phyloP scores from a whole-genome alignment of 2,113 vertebrate species.

The Nerophis lumbriciformis region DNA sequence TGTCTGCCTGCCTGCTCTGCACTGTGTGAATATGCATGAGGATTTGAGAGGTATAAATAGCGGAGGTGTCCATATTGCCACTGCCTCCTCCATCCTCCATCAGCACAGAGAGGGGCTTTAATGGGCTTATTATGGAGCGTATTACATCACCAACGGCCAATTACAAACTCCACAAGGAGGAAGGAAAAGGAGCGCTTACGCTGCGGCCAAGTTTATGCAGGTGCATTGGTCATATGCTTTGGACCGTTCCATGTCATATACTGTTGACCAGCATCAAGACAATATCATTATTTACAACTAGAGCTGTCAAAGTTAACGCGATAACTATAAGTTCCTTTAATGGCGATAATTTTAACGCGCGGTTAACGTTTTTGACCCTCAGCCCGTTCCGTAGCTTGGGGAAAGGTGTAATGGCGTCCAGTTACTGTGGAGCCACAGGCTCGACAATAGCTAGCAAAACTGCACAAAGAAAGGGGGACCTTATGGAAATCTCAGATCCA shows the following conservation, averaged over 20 bases:
- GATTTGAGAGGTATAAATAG: conserved; percentile 82
- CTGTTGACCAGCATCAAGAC: background rate
- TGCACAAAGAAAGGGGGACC: no score
- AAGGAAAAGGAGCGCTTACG: conserved; percentile 48
- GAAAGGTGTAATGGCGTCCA: no score
- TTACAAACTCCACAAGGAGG: conserved; percentile 67
- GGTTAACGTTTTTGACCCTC: no score
- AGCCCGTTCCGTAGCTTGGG: no score
- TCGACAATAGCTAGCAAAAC: no score
- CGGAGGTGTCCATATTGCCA: conserved; percentile 77
- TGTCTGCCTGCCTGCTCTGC: conserved; percentile 66
- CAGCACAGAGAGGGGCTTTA: conserved; percentile 75
- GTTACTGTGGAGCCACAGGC: no score
- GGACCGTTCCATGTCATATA: conserved; percentile 12
- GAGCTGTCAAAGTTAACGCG: no score
- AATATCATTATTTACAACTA: no score
- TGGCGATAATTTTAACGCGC: no score
- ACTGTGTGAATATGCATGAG: conserved; percentile 80
- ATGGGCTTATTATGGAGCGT: conserved; percentile 76
- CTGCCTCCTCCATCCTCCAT: conserved; percentile 75
- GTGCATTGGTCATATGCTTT: conserved; percentile 36
- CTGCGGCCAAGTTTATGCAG: conserved; percentile 53
- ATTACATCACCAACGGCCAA: conserved; percentile 78
- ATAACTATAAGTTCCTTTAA: no score
- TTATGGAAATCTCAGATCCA: no score